Evolutionary conservation across 2,113 vertebrate genomes (phyloP).

Genomic region (Bujurquina vittata): DNA sequence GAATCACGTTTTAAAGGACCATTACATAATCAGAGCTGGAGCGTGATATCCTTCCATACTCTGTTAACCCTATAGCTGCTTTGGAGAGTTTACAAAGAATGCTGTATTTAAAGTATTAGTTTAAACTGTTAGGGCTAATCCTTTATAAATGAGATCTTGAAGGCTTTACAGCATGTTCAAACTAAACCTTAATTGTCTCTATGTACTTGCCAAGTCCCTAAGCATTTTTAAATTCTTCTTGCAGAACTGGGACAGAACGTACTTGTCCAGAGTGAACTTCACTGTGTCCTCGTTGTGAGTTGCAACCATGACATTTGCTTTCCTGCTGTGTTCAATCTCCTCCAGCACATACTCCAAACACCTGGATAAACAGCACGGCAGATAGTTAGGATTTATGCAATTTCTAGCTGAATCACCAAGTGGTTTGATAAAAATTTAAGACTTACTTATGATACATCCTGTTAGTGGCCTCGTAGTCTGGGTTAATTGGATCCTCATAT

Average conservation of each 20-base stretch:
- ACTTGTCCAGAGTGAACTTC: slow-evolving; percentile 87
- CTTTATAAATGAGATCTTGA: slow-evolving; percentile 10
- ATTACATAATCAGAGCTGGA: slow-evolving; percentile 16
- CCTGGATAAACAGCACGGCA: slow-evolving; percentile 69
- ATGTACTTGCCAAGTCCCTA: neutral
- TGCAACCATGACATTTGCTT: slow-evolving; percentile 90
- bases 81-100: neutral
- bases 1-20: neutral
- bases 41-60: neutral
- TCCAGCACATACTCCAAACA: slow-evolving; percentile 91
- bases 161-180: neutral
- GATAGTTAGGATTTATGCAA: neutral
- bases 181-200: neutral
- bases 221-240: neutral
- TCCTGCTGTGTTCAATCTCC: slow-evolving; percentile 84
- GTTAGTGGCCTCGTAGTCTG: slow-evolving; percentile 88
- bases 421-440: neutral
- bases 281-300: slow-evolving; percentile 93
- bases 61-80: neutral
- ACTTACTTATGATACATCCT: slow-evolving; percentile 87
- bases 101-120: neutral
- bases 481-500: slow-evolving; percentile 92
- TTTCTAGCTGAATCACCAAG: neutral
- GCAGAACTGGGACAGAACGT: slow-evolving; percentile 9
- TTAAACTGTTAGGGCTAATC: neutral